Conservation (phyloP, 2,113 vertebrate genomes). For the Rana temporaria region DNA sequence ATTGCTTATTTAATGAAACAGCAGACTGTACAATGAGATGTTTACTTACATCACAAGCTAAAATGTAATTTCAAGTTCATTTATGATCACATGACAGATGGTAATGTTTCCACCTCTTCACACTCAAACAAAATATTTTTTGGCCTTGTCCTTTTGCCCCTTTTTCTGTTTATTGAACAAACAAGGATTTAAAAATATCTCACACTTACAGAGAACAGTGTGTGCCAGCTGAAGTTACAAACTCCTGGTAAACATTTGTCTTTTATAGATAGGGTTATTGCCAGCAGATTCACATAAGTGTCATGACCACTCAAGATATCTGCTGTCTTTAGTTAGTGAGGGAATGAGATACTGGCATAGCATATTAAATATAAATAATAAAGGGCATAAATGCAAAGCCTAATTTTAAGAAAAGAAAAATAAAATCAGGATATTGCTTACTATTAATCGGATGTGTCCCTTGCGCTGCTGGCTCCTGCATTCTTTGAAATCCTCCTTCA, state of each 20-base stretch:
- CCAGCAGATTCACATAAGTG: not conserved
- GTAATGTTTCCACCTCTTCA: constrained; percentile 58
- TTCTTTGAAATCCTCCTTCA: no score
- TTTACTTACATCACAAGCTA: no score
- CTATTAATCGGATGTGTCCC: no score
- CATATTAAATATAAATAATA: no score
- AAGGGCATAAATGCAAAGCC: no score
- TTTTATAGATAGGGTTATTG: not conserved
- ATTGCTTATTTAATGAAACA: no score
- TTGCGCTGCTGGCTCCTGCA: no score
- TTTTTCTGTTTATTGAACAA: constrained; percentile 5
- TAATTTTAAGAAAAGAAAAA: no score
- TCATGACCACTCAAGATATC: not conserved
- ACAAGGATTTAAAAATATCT: constrained; percentile 12
- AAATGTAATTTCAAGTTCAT: not conserved
- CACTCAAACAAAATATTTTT: constrained; percentile 43
- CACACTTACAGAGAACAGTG: constrained; percentile 24
- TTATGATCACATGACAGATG: constrained; percentile 60
- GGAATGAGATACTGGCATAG: no score
- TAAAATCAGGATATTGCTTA: no score
- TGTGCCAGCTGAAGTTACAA: not conserved
- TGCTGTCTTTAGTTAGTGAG: no score
- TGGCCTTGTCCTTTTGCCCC: constrained; percentile 53
- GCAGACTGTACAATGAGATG: no score
- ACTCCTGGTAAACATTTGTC: not conserved